phyloP scores from a whole-genome alignment of 2,113 vertebrate species.

The Crotalus horridus region DNA sequence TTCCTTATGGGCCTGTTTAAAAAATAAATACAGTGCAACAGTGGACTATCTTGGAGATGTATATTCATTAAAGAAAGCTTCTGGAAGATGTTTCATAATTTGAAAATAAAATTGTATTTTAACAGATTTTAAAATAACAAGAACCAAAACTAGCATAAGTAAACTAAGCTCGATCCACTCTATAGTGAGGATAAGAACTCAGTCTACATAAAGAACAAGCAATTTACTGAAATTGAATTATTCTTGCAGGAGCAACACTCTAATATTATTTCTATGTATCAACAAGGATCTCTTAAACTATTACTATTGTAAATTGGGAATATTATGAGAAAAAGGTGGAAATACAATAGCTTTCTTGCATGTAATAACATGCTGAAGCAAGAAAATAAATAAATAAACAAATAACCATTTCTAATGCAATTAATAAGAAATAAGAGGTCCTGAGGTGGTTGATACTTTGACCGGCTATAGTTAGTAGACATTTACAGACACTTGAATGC shows the following conservation, averaged over 20 bases:
- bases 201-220: not conserved
- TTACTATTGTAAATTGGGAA: not conserved
- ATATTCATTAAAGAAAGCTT: not conserved
- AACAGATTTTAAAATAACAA: not conserved
- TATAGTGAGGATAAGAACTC: not conserved
- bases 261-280: not conserved
- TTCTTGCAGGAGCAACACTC: not conserved
- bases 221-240: not conserved
- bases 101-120: not conserved
- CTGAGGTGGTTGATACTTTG: conserved; percentile 7
- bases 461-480: not conserved
- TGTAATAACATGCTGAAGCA: not conserved
- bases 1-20: not conserved
- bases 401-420: not conserved
- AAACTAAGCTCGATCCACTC: not conserved
- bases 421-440: not conserved
- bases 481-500: not conserved
- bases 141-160: not conserved
- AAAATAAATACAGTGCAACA: not conserved
- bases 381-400: not conserved
- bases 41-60: not conserved
- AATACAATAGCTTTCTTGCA: not conserved
- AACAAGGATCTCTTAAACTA: not conserved
- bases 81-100: not conserved
- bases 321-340: not conserved